Evolutionary conservation across 2,797 vertebrate species (phyloP), one percentile per base, ranked within the genome.

Genomic region (Cetoscarus ocellatus): DNA sequence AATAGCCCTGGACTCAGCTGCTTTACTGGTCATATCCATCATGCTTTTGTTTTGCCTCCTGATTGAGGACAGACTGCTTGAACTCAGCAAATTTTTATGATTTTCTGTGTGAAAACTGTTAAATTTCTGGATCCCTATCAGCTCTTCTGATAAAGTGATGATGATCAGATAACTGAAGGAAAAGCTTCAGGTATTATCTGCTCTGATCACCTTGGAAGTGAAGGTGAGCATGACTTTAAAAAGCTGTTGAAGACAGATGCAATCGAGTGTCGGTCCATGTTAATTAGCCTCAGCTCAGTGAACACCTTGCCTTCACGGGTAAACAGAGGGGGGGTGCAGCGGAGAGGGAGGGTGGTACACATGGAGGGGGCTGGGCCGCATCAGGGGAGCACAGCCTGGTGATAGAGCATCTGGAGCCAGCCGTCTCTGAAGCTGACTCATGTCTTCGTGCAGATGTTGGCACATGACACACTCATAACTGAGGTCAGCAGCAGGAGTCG

Each of bases 401-500:
- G 88, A 70, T 48, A 64, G 69, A 86, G 69, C 92, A 93, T 93
- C 90, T 94, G 91, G 75, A 80, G 8, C 83, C 68, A 18, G n/a
- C 79, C 84, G 11, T 13, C 27, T 67, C 65, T 38, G 50, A 14
- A 62, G 77, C 73, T 78, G 63, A 61, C 65, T 80, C 58, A 15
- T 35, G 73, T 86, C 70, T 80, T 71, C 53, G 48, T 69, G 17
- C 79, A 82, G 86, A 89, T 87, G 88, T 87, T 88, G 65, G 47
- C 77, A 59, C 62, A 57, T 84, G 62, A 54, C 48, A 13, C 55
- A 70, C 69, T 61, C 67, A 55, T 44, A 64, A 85, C 61, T 43
- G 77, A 75, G 77, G 65, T 68, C 45, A 78, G 64, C 35, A 53
- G 70, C 71, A 72, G 60, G 39, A 68, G 64, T 12, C 18, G 15